Base-by-base conservation (phyloP, 2,888 invertebrate species). In the Epirrita christyi region DNA sequence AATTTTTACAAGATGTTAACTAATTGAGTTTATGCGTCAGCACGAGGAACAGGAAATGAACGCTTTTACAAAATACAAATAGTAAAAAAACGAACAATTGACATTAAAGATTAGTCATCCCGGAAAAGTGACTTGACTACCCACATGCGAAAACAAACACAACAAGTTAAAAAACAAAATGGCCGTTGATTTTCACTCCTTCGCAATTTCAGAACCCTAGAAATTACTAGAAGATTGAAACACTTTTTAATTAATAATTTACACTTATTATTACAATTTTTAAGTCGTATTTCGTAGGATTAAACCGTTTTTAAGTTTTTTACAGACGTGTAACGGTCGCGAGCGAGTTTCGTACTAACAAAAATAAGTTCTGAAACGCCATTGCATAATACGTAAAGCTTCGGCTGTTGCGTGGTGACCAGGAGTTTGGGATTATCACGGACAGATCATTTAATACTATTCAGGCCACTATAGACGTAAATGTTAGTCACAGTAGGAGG, bases 381-480 rank as follows among this genome's bases (percentile, higher is more conserved):
- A 78, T 92, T 92, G 88, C 90, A 85, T 89, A 92, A 92, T 83
- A 80, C 84, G 83, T 72, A 82, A 89, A 90, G 91, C 91, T 90
- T 80, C 73, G 78, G 67, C 70, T 68, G 66, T 64, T 59, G 70
- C 74, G 66, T 55, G 63, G 75, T 70, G 73, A 55, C 82, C 51
- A 79, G 55, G 59, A 3, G 34, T 52, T 59, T 1, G 13, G 41
- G 55, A 65, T 78, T 76, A 81, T 73, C 76, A 55, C 15, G 70
- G 72, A 75, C 15, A 67, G 1, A n/a, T 40, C 9, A 36, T 11
- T 38, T 48, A 40, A 15, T n/a, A 15, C 21, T 3, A 21, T 3
- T 21, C 21, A 21, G 21, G 21, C 21, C 2, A 21, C 21, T 21
- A 21, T 3, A 21, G 21, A 21, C 21, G 21, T 21, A 21, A 21